These are phyloP conservation scores for Rachycentron canadum DNA, from an alignment of 2,797 vertebrate genomes.

Conservation along the genomic window DNA sequence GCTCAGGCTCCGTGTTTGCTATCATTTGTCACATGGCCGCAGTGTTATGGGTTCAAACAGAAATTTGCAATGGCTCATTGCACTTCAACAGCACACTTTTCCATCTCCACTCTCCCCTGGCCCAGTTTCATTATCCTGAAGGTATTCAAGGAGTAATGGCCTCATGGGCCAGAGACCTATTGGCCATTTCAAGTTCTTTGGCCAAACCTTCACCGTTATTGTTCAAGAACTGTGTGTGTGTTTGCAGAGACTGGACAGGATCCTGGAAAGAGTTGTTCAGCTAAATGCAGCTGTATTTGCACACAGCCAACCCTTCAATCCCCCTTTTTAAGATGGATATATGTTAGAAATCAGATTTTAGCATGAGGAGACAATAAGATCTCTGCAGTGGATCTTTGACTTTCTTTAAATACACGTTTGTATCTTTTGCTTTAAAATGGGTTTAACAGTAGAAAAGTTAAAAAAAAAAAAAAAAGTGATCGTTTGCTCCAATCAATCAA, in stretches of 20 bases:
- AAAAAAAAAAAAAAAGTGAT: too few relatives aligned
- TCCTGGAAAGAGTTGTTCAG: slow-evolving; percentile 26
- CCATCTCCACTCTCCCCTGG: slow-evolving; percentile 68
- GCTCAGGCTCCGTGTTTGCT: slow-evolving; percentile 73
- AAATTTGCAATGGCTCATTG: slow-evolving; percentile 81
- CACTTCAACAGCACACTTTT: slow-evolving; percentile 76
- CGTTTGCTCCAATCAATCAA: slow-evolving; percentile 12
- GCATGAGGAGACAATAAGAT: not conserved
- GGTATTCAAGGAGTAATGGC: slow-evolving; percentile 82
- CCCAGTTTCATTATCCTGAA: slow-evolving; percentile 79
- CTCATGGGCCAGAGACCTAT: slow-evolving; percentile 71
- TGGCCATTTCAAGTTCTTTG: slow-evolving; percentile 75
- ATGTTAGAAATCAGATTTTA: slow-evolving; percentile 36
- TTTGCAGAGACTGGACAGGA: slow-evolving; percentile 38
- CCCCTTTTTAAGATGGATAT: slow-evolving; percentile 17
- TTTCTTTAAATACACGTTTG: slow-evolving; percentile 32
- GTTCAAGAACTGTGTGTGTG: slow-evolving; percentile 59
- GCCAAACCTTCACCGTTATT: slow-evolving; percentile 63
- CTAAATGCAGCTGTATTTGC: slow-evolving; percentile 21
- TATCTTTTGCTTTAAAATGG: slow-evolving; percentile 26
- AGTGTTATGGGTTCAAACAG: slow-evolving; percentile 83
- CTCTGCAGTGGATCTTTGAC: too few relatives aligned
- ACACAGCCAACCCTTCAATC: slow-evolving; percentile 3
- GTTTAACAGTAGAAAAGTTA: slow-evolving; percentile 25
- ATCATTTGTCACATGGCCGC: slow-evolving; percentile 81